Evolutionary conservation across 1,140 invertebrate species (phyloP), one percentile per base, ranked within the genome.

Genomic region (Philotrypesis tridentata): DNA sequence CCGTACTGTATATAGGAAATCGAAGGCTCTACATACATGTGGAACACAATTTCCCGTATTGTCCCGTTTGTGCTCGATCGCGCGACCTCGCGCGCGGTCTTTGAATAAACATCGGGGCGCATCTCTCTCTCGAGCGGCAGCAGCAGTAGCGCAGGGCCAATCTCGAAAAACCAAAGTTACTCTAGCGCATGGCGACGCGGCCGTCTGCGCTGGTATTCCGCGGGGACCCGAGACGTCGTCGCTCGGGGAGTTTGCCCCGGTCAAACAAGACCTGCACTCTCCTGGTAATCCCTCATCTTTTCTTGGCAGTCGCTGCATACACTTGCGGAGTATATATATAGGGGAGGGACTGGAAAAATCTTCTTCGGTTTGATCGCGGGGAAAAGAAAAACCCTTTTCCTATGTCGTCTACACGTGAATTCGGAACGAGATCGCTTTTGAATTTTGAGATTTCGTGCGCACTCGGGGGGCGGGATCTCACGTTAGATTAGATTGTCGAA

Each of bases 141-240:
- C n/a, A n/a, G n/a, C n/a, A n/a, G n/a, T n/a, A n/a, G n/a, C n/a
- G n/a, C n/a, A 37, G 74, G 74, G 23, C 23, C 61, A 77, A 77
- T 77, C 61, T 67, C 17, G 33, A 7, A 43, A 43, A 77, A 67
- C 74, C 74, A 29, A 77, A 67, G n/a, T 65, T 77, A 14, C 21
- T n/a, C 67, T 6, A 14, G 6, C 4, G 27, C 61, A 65, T 9
- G 23, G 27, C n/a, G n/a, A n/a, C n/a, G 2, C n/a, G 23, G 27
- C n/a, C 61, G 61, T 65, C 60, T 61, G 9, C 60, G n/a, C 60
- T n/a, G n/a, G n/a, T n/a, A 9, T 61, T 23, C 60, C n/a, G 2
- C 27, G 12, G 17, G 21, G 27, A 71, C 9, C 23, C n/a, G 9
- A 23, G 12, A 4, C 17, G 23, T 7, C 31, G 33, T 71, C 37